Evolutionary conservation across 2,888 invertebrate species (phyloP), one percentile per base, ranked within the genome.

Genomic region (Arge pagana): DNA sequence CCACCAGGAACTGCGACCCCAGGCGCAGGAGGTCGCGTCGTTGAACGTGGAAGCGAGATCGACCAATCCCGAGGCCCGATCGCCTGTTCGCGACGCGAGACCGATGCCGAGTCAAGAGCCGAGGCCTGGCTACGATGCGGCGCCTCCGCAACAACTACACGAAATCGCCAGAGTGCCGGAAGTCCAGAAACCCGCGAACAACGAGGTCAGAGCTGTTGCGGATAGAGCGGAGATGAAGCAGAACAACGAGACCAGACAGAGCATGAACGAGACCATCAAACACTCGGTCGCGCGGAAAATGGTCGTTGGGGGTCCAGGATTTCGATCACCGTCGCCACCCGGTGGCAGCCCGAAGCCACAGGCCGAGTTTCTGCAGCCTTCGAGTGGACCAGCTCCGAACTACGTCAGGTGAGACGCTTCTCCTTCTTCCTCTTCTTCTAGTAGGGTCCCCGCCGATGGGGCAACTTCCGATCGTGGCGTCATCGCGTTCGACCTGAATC

Each of bases 231-330:
- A 68, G 13, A 70, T 73, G n/a, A 75, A 74, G 50, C 76, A 76
- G 50, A 70, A 71, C 16, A 68, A 80, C n/a, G 82, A 82, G 8
- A 80, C 82, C 68, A 82, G 82, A 43, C 84, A 85, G 8, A 84
- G 83, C 36, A 83, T 81, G 54, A 83, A 67, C 7, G 77, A 78
- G 30, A 71, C 63, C 24, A 76, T 79, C n/a, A 78, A 78, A 45
- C 78, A 77, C 52, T 72, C 78, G 31, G 75, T 81, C 6, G 82
- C 81, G 1, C 77, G 82, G 53, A 83, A 83, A 71, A 82, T 83
- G 58, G 85, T 86, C 30, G 83, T 80, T 50, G 86, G 86, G 33
- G 85, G 85, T 28, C 80, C 83, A 5, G 82, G 82, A 30, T 83
- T 83, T 59, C 80, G 83, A 69, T 80, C 82, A 5, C 78, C 80